These are phyloP conservation scores for Platyrinchus mystaceus DNA, from an alignment of 2,797 vertebrate genomes.

Conservation along the genomic window DNA sequence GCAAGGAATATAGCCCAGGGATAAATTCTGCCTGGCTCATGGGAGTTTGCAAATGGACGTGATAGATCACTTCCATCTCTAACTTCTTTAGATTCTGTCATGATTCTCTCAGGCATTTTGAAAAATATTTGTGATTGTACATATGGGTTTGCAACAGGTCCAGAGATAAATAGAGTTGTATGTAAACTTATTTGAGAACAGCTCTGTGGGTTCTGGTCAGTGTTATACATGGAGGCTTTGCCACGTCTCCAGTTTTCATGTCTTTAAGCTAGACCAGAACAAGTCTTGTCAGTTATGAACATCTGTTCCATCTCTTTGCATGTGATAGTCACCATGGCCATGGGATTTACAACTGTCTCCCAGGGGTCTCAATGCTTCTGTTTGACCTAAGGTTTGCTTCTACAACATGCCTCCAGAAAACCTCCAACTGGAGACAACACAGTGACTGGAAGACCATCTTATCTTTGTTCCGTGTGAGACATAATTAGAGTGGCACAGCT, in stretches of 20 bases:
- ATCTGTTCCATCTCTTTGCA: neutral
- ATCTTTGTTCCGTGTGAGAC: neutral
- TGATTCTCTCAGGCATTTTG: neutral
- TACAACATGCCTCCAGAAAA: neutral
- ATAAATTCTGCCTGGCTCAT: conserved; percentile 1
- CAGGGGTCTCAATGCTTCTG: neutral
- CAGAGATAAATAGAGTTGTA: neutral
- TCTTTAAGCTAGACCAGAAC: neutral
- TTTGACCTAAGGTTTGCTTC: neutral
- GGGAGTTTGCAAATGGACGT: conserved; percentile 4
- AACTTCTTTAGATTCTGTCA: neutral
- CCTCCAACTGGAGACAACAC: neutral
- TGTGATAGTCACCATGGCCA: neutral
- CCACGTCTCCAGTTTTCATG: neutral
- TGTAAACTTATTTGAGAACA: neutral
- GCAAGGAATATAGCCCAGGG: conserved; percentile 17
- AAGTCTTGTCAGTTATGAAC: neutral
- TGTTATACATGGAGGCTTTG: neutral
- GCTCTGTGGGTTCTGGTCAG: neutral
- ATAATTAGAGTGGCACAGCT: neutral
- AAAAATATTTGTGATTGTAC: neutral
- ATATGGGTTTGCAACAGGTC: neutral
- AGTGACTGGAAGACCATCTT: neutral
- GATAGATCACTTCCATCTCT: conserved; percentile 27
- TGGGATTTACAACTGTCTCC: neutral